Evolutionary conservation across 2,797 vertebrate genomes (phyloP), one percentile per base, ranked within the genome.

Genomic region (Rhyacichthys aspro): DNA sequence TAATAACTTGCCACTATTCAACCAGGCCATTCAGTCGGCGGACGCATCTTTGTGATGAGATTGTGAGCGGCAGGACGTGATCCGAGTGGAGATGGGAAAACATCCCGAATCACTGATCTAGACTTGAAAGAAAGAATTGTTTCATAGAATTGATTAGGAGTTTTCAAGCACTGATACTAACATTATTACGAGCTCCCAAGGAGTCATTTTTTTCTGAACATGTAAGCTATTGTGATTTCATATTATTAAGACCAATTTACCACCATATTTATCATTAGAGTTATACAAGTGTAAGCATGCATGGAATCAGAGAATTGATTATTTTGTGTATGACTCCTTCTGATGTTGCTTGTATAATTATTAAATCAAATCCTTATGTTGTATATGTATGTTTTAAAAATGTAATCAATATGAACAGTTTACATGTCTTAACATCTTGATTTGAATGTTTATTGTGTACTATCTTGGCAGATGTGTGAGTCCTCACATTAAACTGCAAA

Each of bases 1-100:
- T 80, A 84, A 86, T 73, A 84, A 81, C 73, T 62, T 61, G 63
- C 73, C 61, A 63, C 66, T 47, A 42, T 80, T 79, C 67, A 74
- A 78, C 45, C 70, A 55, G 67, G 53, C 70, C 73, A 43, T 33
- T 57, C 58, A 67, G 50, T 73, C 64, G 53, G 63, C 73, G 64
- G 77, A 59, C 49, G 42, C 61, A 65, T 62, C 47, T 50, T 9
- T 45, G 67, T 79, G 79, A 85, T 83, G 81, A 84, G 72, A 82
- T 81, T 73, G 63, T 75, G 43, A 38, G 58, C 46, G 8, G 36
- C 23, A 43, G 39, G 36, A 79, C 64, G 73, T 87, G 86, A 82
- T 60, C 71, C 11, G 79, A 15, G 71, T 55, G 39, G 39, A 36
- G 15, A 43, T 43, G 42, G 16, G 41, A 53, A 19, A 11, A 39